phyloP scores from a whole-genome alignment of 2,888 invertebrate genomes.

The Eubasilissa splendida region DNA sequence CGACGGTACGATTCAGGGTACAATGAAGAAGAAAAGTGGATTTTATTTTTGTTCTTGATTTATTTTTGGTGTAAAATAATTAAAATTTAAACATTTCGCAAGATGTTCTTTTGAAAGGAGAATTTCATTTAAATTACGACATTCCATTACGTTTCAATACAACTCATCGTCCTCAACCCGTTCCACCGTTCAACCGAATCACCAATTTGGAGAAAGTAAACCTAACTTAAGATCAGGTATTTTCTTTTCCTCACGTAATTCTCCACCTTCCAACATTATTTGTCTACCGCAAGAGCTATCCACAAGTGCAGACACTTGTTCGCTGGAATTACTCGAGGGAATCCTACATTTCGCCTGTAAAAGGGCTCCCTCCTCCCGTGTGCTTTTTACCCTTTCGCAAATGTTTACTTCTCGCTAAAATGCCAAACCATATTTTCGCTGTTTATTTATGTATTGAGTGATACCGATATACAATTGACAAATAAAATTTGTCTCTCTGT shows the following conservation, averaged over 20 bases:
- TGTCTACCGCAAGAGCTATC: slow-evolving; percentile 37
- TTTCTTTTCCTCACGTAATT: slow-evolving; percentile 20
- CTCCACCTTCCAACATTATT: slow-evolving; percentile 26
- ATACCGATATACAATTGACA: slow-evolving; percentile 9
- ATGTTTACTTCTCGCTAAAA: slow-evolving; percentile 40
- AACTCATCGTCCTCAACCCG: neutral
- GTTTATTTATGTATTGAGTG: slow-evolving; percentile 21
- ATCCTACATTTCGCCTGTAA: slow-evolving; percentile 40
- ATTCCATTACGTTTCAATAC: too few species aligned
- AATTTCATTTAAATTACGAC: too few species aligned
- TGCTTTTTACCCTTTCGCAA: slow-evolving; percentile 13
- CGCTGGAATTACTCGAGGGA: slow-evolving; percentile 42
- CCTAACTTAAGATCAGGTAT: neutral
- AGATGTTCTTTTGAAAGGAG: too few species aligned
- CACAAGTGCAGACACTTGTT: slow-evolving; percentile 49
- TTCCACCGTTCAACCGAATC: neutral
- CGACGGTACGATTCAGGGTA: too few species aligned
- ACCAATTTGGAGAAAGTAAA: slow-evolving; percentile 4
- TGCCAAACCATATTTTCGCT: slow-evolving; percentile 16
- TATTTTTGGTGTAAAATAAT: too few species aligned
- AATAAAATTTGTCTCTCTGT: slow-evolving; percentile 3
- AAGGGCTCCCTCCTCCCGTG: slow-evolving; percentile 31
- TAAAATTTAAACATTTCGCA: too few species aligned
- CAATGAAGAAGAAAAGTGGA: too few species aligned
- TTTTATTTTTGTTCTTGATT: too few species aligned